Percentiles rank a stretch among this genome's conserved stretches.
These are phyloP conservation scores for Hydroisotoma schaefferi DNA, from an alignment of 2,888 invertebrate genomes.

Conservation along the genomic window DNA sequence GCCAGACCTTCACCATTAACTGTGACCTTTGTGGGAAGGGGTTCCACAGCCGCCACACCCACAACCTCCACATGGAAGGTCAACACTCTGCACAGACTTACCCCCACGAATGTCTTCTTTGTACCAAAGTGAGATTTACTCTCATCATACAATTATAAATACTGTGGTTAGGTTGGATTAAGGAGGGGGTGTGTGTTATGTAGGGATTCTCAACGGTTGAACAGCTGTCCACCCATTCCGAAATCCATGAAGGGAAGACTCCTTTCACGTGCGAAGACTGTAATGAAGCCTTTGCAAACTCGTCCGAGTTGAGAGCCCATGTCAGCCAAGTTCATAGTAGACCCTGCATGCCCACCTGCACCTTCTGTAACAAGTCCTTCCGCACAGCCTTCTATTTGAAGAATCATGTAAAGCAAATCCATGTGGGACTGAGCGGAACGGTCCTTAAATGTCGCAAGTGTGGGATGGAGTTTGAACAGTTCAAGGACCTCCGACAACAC, in stretches of 20 bases:
- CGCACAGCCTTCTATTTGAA: background rate
- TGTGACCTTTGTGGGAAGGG: background rate
- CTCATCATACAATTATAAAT: no score
- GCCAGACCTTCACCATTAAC: background rate
- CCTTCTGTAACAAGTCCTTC: background rate
- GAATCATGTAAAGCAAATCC: background rate
- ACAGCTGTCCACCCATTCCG: background rate
- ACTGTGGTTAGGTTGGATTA: no score
- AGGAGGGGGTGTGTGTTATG: no score
- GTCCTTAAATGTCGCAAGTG: background rate
- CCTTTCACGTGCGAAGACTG: conserved; percentile 4
- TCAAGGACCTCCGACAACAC: background rate
- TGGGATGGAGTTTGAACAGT: background rate
- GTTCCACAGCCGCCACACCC: background rate
- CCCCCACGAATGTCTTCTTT: no score
- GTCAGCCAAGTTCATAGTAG: background rate
- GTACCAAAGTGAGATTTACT: no score
- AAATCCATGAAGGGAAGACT: background rate
- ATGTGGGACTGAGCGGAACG: background rate
- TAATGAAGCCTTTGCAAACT: background rate
- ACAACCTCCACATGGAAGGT: background rate
- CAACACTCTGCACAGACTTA: background rate
- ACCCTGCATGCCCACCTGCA: background rate
- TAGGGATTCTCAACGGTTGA: background rate
- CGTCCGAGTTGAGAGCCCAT: background rate